Evolutionary conservation across 2,797 vertebrate genomes (phyloP).

Genomic region (Buphagus erythrorhynchus): DNA sequence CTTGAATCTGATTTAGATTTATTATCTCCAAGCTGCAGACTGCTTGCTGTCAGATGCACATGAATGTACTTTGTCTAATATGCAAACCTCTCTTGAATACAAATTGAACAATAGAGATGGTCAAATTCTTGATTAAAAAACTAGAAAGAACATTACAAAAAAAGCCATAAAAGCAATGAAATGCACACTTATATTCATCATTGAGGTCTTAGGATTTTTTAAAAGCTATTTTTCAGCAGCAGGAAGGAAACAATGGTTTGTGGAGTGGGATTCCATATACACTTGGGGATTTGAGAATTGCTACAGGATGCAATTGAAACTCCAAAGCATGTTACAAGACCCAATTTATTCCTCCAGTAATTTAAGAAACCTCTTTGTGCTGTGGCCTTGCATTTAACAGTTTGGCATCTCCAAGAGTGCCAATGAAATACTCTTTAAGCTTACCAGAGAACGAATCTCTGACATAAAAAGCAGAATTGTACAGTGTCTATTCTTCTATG

Average conservation of each 20-base stretch:
- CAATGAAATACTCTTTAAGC: background rate
- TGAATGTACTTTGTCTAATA: background rate
- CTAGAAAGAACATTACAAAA: background rate
- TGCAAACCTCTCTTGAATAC: background rate
- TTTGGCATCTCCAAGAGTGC: background rate
- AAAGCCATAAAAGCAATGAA: background rate
- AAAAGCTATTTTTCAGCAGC: slow-evolving; percentile 24
- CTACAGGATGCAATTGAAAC: background rate
- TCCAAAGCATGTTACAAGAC: background rate
- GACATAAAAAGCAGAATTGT: background rate
- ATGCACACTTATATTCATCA: background rate
- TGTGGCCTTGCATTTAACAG: background rate
- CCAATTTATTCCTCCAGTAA: slow-evolving; percentile 26
- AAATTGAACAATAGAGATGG: background rate
- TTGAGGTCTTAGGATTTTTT: background rate
- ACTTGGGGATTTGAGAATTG: background rate
- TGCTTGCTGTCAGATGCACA: background rate
- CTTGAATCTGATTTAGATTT: background rate
- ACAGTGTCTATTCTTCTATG: background rate
- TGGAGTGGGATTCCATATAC: background rate
- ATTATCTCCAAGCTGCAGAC: background rate
- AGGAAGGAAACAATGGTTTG: slow-evolving; percentile 7
- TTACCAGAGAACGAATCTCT: background rate
- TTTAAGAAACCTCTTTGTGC: slow-evolving; percentile 43
- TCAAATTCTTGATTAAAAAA: background rate